Evolutionary conservation across 2,797 vertebrate genomes (phyloP).

Genomic region (Lepus townsendii): DNA sequence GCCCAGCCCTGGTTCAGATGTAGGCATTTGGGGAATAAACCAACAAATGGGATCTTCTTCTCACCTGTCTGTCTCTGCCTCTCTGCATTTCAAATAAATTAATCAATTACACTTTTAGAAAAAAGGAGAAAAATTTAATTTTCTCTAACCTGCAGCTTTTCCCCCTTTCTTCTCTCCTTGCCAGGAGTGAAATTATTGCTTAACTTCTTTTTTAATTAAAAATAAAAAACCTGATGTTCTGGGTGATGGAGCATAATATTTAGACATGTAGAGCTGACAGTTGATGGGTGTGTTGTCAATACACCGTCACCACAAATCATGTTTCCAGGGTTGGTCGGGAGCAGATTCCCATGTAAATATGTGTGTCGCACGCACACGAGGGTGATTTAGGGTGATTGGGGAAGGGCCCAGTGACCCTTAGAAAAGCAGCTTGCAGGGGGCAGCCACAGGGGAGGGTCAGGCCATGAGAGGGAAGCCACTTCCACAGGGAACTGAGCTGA

Average conservation of each 20-base stretch:
- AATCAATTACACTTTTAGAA: no score
- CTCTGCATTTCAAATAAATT: no score
- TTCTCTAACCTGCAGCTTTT: background rate
- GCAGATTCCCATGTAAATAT: background rate
- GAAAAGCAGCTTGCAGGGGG: background rate
- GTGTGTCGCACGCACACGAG: fast-evolving
- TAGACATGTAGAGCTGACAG: slow-evolving; percentile 68
- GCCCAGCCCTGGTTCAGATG: no score
- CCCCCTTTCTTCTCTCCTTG: background rate
- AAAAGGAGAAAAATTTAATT: background rate
- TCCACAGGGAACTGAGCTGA: background rate
- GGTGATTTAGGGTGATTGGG: background rate
- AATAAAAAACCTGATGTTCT: slow-evolving; percentile 61
- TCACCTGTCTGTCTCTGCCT: no score
- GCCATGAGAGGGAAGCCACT: background rate
- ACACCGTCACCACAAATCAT: slow-evolving; percentile 57
- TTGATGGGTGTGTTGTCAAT: slow-evolving; percentile 63
- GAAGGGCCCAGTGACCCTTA: background rate
- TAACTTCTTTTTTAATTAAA: slow-evolving; percentile 57
- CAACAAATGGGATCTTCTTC: no score
- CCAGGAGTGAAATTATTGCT: background rate
- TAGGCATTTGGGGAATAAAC: no score
- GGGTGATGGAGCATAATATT: slow-evolving; percentile 70
- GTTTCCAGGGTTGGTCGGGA: background rate
- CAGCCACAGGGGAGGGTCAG: background rate